These are phyloP conservation scores for Gila robusta DNA, from an alignment of 2,797 vertebrate genomes.

Conservation along the genomic window DNA sequence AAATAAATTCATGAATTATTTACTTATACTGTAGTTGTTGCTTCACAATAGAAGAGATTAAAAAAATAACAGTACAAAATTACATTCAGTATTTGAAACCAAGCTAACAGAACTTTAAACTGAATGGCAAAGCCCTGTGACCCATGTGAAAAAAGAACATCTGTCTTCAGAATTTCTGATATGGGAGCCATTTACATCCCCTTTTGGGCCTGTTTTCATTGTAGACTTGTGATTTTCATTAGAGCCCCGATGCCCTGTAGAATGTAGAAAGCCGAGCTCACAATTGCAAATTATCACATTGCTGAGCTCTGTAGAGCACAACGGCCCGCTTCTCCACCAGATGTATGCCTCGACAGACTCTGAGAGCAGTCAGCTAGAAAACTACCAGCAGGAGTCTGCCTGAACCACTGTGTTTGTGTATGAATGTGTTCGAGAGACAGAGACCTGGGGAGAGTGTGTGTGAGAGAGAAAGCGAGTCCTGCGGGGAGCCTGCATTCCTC, in stretches of 20 bases:
- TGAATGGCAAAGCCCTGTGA: background rate
- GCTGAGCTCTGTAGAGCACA: constrained; percentile 8
- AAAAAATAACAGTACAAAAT: background rate
- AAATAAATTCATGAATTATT: background rate
- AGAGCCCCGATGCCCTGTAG: constrained; percentile 14
- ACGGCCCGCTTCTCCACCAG: constrained; percentile 32
- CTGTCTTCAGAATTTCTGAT: background rate
- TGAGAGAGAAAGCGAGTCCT: background rate
- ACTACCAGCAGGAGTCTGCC: constrained; percentile 48
- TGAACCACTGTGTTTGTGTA: constrained; percentile 33
- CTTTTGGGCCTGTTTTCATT: constrained; percentile 9
- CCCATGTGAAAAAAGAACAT: constrained; percentile 1
- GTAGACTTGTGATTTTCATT: constrained; percentile 33
- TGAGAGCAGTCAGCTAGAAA: constrained; percentile 38
- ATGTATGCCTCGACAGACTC: constrained; percentile 46
- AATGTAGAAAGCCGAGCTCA: constrained; percentile 8
- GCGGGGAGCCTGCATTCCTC: constrained; percentile 4
- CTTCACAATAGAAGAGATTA: too few species aligned
- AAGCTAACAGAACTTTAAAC: background rate
- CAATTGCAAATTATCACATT: constrained; percentile 11
- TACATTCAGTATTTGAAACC: background rate
- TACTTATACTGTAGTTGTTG: background rate
- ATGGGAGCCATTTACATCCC: background rate
- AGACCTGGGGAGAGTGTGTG: background rate
- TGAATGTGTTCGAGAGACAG: constrained; percentile 22